These are phyloP conservation scores for Gandaritis pyraliata DNA, from an alignment of 2,888 invertebrate genomes.

Conservation along the genomic window DNA sequence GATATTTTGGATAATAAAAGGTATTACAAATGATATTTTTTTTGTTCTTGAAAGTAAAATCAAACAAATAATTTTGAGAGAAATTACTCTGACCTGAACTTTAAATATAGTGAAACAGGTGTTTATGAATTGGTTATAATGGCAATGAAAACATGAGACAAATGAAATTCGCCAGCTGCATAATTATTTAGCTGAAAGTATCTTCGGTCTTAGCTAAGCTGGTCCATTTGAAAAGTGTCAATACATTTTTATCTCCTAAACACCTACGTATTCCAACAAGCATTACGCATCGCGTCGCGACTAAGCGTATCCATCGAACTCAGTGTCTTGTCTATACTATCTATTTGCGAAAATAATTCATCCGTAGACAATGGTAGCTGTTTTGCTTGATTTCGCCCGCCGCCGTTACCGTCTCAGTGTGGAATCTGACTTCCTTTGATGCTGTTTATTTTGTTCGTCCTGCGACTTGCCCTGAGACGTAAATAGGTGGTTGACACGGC, in stretches of 20 bases:
- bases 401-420: constrained; percentile 54
- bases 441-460: constrained; percentile 81
- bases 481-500: constrained; percentile 82
- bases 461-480: constrained; percentile 73
- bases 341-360: constrained; percentile 81
- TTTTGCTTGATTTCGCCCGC: constrained; percentile 71
- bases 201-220: too few species aligned
- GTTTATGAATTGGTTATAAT: too few species aligned
- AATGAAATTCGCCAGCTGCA: too few species aligned
- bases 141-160: too few species aligned
- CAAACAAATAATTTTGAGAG: too few species aligned
- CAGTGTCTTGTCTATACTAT: too few species aligned
- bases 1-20: too few species aligned
- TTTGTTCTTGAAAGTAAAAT: too few species aligned
- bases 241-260: not conserved
- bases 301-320: constrained; percentile 38
- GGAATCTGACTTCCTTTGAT: constrained; percentile 78
- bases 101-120: too few species aligned
- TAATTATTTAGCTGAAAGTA: too few species aligned
- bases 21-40: too few species aligned
- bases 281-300: constrained; percentile 5
- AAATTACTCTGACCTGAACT: too few species aligned
- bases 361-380: constrained; percentile 80
- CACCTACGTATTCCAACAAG: not conserved
- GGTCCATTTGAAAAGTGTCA: not conserved